Evolutionary conservation across 30 jellyfish, hydroid and myxozoan species (phyloP).

Genomic region (Chironex yamaguchii): DNA sequence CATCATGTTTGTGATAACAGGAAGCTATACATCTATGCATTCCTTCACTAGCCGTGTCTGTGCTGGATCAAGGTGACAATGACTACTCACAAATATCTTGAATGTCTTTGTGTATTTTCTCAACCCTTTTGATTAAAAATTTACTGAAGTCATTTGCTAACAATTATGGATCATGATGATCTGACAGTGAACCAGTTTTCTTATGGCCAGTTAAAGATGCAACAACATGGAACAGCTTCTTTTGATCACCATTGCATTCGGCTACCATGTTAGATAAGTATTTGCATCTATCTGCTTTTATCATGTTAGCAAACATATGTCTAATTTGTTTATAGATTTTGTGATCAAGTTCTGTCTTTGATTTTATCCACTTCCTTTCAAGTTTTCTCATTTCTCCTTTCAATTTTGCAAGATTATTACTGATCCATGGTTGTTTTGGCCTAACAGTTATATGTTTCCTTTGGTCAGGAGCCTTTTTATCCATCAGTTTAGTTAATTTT

Average conservation of each 20-base stretch:
- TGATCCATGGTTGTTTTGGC: constrained; percentile 49
- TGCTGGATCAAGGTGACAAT: constrained; percentile 46
- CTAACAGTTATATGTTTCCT: not conserved
- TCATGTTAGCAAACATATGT: constrained; percentile 30
- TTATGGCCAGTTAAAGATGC: not conserved
- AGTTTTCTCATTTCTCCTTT: constrained; percentile 19
- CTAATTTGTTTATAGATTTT: constrained; percentile 25
- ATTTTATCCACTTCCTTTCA: constrained; percentile 17
- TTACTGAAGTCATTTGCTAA: constrained; percentile 53
- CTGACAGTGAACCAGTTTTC: not conserved
- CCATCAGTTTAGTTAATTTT: constrained; percentile 17
- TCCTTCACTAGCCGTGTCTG: constrained; percentile 23
- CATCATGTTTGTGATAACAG: constrained; percentile 1
- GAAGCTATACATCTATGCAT: not conserved
- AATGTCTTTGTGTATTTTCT: constrained; percentile 18
- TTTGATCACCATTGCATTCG: not conserved
- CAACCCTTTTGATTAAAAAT: constrained; percentile 47
- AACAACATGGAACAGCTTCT: not conserved
- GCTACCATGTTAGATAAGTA: not conserved
- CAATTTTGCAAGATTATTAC: constrained; percentile 19
- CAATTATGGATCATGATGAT: not conserved
- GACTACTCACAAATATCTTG: constrained; percentile 12
- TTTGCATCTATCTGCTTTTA: not conserved
- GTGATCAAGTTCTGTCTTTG: constrained; percentile 21
- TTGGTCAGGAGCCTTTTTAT: constrained; percentile 33